phyloP scores from a whole-genome alignment of 1,140 invertebrate genomes.

The Ceratosolen solmsi region DNA sequence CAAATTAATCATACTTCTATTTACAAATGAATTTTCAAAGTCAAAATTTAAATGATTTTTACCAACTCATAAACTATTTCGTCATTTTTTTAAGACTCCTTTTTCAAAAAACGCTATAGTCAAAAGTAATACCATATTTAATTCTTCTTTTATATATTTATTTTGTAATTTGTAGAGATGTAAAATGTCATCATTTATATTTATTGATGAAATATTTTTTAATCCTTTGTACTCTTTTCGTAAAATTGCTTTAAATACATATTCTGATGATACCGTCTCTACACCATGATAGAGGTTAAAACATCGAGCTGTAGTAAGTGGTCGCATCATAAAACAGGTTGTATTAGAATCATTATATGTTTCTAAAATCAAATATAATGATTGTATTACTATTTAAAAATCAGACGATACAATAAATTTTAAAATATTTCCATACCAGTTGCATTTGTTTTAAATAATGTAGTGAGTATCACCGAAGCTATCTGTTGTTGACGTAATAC shows the following conservation, averaged over 20 bases:
- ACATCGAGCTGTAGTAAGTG: slow-evolving; percentile 8
- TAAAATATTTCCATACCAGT: neutral
- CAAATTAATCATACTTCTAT: neutral
- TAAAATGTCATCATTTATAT: neutral
- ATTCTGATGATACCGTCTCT: slow-evolving; percentile 30
- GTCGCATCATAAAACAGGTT: neutral
- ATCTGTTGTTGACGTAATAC: slow-evolving; percentile 19
- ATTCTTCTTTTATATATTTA: slow-evolving; percentile 25
- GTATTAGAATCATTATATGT: neutral
- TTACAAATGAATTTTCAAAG: slow-evolving; percentile 1
- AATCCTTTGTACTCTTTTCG: neutral
- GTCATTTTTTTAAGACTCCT: neutral
- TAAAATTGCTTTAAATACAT: slow-evolving; percentile 17
- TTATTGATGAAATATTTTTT: slow-evolving; percentile 13
- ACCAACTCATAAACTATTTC: neutral
- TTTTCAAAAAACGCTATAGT: slow-evolving; percentile 40
- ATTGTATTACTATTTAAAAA: neutral
- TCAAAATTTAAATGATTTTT: neutral
- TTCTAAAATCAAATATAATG: slow-evolving; percentile 10
- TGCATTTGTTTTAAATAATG: neutral
- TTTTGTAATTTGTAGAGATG: slow-evolving; percentile 1
- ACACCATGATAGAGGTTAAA: slow-evolving; percentile 29
- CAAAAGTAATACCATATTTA: slow-evolving; percentile 19
- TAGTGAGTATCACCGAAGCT: slow-evolving; percentile 1
- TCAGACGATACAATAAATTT: neutral